phyloP scores from a whole-genome alignment of 2,888 invertebrate species.

The Pollenia labialis region DNA sequence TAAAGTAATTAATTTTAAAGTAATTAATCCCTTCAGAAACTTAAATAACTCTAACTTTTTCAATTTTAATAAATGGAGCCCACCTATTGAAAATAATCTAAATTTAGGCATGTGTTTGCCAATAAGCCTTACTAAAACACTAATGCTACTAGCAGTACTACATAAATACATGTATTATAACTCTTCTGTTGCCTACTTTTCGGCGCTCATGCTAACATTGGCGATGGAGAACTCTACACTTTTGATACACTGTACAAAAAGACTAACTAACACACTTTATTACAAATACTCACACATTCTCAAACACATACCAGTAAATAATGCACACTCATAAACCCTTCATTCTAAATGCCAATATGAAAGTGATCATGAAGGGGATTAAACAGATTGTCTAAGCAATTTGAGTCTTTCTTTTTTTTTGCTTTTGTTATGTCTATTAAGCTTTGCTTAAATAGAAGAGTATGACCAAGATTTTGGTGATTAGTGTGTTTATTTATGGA shows the following conservation, averaged over 20 bases:
- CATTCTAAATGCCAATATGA: slow-evolving; percentile 5
- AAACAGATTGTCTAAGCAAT: slow-evolving; percentile 34
- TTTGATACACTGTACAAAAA: neutral
- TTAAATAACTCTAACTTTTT: too few relatives aligned
- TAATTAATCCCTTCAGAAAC: too few relatives aligned
- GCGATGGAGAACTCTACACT: neutral
- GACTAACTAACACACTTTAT: neutral
- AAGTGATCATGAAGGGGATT: slow-evolving; percentile 14
- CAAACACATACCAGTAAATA: neutral
- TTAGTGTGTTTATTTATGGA: neutral
- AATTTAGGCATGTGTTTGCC: neutral
- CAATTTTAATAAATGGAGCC: neutral
- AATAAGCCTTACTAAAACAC: neutral
- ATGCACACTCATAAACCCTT: neutral
- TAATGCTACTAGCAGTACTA: neutral
- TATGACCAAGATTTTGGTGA: neutral
- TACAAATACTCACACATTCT: neutral
- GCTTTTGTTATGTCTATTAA: neutral
- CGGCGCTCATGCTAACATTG: neutral
- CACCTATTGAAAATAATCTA: neutral
- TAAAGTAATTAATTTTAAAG: too few relatives aligned
- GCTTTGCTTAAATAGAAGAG: neutral
- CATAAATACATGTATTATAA: neutral
- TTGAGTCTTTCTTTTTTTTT: neutral
- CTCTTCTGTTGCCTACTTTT: neutral